Base-by-base conservation (phyloP, 2,888 invertebrate species). In the Dromius quadrimaculatus region DNA sequence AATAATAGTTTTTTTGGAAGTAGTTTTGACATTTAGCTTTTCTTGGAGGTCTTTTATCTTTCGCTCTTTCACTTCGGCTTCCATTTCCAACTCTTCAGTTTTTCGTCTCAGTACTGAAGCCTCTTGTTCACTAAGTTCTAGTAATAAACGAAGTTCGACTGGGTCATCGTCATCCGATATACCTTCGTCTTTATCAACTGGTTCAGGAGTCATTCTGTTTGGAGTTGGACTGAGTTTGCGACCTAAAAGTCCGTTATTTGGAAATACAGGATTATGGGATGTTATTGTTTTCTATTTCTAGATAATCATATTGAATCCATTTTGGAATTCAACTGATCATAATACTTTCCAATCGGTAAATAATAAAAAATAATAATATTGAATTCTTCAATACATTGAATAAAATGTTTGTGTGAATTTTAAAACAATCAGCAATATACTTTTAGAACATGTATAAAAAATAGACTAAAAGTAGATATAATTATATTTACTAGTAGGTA, bases 81-180 rank as follows among this genome's bases (percentile, higher is more conserved):
- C 93, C 74, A 87, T 88, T 83, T 95, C 94, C 74, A 93, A 83
- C 76, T 93, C 93, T 80, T 93, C 93, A 70, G 94, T 90, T 83
- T 95, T 95, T 74, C 92, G 87, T 41, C 93, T 87, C 73, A 95
- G 83, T 71, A 94, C 92, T 17, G 90, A 88, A 69, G 94, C 90
- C 85, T 97, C 96, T 85, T 94, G 94, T 82, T 96, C 95, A 79
- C 93, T 92, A 54, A 95, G 86, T 82, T 96, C 96, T 62, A 97
- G 84, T 74, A 95, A 89, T 38, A 96, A 86, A 77, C 93, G 89
- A 71, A 95, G 83, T 81, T 96, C 95, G 15, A 92, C 89, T 9
- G 91, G 89, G 82, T 94, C 93, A 76, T 94, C 94, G 78, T 91
- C 89, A 77, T 91, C 92, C 5, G 91, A 89, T 73, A 89, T 89